phyloP scores from a whole-genome alignment of 2,797 vertebrate species.

The Crocodylus rhombifer region DNA sequence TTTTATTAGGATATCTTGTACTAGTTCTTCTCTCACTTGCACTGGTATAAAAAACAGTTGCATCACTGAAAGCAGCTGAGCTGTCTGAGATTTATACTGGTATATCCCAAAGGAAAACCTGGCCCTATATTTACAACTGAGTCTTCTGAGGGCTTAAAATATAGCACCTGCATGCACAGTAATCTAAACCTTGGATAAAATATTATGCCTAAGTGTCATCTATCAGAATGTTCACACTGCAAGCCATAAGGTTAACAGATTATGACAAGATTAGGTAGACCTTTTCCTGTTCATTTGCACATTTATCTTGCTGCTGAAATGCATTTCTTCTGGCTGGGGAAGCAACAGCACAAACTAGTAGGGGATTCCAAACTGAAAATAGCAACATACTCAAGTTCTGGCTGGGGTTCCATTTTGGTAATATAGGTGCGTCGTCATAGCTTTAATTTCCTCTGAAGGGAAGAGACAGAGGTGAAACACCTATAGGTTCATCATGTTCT shows the following conservation, averaged over 20 bases:
- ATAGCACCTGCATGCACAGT: conserved; percentile 37
- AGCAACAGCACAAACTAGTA: neutral
- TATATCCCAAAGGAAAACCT: conserved; percentile 13
- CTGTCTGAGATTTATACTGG: conserved; percentile 37
- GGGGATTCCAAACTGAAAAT: conserved; percentile 40
- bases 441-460: neutral
- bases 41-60: conserved; percentile 56
- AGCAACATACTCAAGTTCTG: neutral
- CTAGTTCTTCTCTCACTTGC: neutral
- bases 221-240: neutral
- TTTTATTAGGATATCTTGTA: conserved; percentile 66
- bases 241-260: neutral
- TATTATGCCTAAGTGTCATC: neutral
- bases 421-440: neutral
- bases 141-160: neutral
- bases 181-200: conserved; percentile 20
- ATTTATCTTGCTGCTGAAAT: neutral
- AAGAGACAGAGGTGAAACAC: neutral
- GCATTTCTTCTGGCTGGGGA: conserved; percentile 12
- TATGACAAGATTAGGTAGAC: conserved; percentile 48
- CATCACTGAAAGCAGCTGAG: conserved; percentile 21
- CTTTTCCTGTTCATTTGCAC: neutral
- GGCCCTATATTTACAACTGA: conserved; percentile 29
- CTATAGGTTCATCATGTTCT: neutral
- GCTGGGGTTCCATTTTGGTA: neutral